phyloP scores from a whole-genome alignment of 2,888 invertebrate genomes.

The Colostygia pectinataria region DNA sequence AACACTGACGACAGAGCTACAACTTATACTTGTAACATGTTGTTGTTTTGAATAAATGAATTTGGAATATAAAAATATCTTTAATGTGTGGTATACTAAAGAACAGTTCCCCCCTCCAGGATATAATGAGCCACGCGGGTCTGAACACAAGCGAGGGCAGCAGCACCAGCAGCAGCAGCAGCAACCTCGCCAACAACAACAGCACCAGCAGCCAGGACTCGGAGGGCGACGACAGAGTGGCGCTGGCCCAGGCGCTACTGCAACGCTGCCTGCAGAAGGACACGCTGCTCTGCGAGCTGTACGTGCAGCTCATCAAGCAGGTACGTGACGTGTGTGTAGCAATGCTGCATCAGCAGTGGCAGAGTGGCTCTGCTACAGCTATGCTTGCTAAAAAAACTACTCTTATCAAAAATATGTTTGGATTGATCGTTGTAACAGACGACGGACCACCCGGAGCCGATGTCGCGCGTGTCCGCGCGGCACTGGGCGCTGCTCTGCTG shows the following conservation, averaged over 20 bases:
- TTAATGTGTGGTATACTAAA: background rate
- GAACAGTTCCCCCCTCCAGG: conserved; percentile 51
- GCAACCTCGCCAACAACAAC: conserved; percentile 71
- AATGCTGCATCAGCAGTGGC: background rate
- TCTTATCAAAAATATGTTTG: background rate
- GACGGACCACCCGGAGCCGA: conserved; percentile 95
- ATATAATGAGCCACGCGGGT: conserved; percentile 94
- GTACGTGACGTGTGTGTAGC: conserved; percentile 36
- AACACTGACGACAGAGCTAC: too few relatives aligned
- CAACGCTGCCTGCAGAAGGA: conserved; percentile 96
- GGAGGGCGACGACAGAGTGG: conserved; percentile 94
- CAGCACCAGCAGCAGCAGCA: conserved; percentile 69
- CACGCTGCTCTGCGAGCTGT: conserved; percentile 93
- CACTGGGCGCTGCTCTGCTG: conserved; percentile 94
- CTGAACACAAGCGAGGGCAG: conserved; percentile 80
- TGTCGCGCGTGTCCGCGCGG: conserved; percentile 92
- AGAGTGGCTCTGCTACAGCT: too few relatives aligned
- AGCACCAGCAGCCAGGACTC: conserved; percentile 61
- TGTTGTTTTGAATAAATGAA: too few relatives aligned
- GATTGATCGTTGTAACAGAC: conserved; percentile 79
- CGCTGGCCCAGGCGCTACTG: conserved; percentile 93
- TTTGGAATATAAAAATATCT: background rate
- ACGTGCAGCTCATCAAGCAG: conserved; percentile 95
- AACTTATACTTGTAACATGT: too few relatives aligned
- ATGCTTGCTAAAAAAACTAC: too few relatives aligned